Conservation (phyloP, 1,140 invertebrate genomes). For the Lepidurus apus region DNA sequence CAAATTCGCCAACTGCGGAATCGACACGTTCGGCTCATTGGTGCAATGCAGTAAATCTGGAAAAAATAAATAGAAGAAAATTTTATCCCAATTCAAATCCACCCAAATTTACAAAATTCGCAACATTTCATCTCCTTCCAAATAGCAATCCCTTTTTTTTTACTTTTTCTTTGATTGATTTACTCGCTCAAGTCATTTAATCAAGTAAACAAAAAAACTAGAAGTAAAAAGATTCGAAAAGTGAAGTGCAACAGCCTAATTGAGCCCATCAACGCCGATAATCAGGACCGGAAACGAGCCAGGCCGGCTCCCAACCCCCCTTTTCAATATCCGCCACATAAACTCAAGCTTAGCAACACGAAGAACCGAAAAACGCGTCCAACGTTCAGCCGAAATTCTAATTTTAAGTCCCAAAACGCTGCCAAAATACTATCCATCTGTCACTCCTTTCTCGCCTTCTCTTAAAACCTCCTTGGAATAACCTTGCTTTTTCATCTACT, state of each 20-base stretch:
- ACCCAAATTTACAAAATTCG: not conserved
- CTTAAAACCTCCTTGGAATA: not conserved
- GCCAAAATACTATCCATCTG: not conserved
- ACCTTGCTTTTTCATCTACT: too few relatives aligned
- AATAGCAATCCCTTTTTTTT: not conserved
- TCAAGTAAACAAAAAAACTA: too few relatives aligned
- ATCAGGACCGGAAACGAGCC: not conserved
- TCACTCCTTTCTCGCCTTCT: not conserved
- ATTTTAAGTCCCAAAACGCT: not conserved
- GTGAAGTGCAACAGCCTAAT: not conserved
- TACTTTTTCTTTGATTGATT: not conserved
- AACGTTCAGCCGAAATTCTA: not conserved
- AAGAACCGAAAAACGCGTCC: not conserved
- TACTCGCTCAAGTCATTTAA: too few relatives aligned
- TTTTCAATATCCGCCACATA: not conserved
- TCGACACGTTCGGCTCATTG: conserved; percentile 98
- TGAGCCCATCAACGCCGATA: not conserved
- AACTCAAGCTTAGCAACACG: not conserved
- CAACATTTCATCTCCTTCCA: not conserved
- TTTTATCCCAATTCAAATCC: not conserved
- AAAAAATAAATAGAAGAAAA: conserved; percentile 43
- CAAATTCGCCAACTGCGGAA: conserved; percentile 96
- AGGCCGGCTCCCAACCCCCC: not conserved
- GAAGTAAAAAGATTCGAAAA: too few relatives aligned
- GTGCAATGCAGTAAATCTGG: conserved; percentile 98